Conservation (phyloP, 2,113 vertebrate species). For the Lepus europaeus region DNA sequence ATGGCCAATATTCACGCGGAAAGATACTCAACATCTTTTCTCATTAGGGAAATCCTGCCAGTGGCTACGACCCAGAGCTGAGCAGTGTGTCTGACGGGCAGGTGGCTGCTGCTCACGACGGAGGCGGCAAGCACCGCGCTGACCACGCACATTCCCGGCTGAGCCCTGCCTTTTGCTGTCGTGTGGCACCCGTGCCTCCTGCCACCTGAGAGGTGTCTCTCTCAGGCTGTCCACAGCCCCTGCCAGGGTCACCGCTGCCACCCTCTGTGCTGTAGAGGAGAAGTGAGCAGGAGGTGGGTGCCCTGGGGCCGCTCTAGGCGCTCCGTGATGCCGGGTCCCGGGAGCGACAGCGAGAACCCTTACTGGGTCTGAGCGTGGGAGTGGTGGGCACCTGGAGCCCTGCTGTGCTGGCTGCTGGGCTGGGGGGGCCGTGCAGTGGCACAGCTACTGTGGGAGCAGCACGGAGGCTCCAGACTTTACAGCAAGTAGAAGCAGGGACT, state of each 20-base stretch:
- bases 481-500: neutral
- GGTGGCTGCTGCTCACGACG: accelerated
- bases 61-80: neutral
- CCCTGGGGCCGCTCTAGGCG: neutral
- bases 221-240: neutral
- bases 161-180: neutral
- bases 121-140: neutral
- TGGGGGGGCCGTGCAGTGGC: no score
- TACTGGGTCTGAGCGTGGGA: no score
- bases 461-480: neutral
- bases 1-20: no score
- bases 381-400: neutral
- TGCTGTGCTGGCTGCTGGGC: no score
- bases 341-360: neutral
- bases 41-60: neutral
- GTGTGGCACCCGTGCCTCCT: no score
- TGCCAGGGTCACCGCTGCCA: no score
- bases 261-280: neutral
- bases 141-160: neutral
- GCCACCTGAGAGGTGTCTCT: neutral
- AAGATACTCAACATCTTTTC: no score
- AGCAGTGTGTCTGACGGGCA: neutral
- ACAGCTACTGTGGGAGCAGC: neutral
- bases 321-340: neutral
- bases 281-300: neutral